Conservation (phyloP, 2,888 invertebrate species). For the Heliconius aoede region DNA sequence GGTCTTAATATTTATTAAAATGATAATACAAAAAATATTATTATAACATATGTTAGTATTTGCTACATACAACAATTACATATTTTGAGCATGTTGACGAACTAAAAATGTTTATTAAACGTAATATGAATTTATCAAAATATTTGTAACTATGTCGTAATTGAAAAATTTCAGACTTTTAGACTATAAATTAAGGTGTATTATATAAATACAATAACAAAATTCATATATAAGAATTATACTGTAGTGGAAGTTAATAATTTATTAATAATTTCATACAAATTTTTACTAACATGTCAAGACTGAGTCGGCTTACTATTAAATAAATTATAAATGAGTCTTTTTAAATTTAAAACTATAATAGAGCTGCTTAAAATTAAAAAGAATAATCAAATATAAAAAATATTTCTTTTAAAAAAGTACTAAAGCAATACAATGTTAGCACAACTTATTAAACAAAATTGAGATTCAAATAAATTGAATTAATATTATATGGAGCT, state of each 20-base stretch:
- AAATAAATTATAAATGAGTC: neutral
- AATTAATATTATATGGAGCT: too few species aligned
- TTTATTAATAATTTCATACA: neutral
- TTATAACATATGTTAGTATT: neutral
- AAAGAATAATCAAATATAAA: neutral
- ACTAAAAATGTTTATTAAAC: neutral
- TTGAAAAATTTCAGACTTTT: neutral
- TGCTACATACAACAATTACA: neutral
- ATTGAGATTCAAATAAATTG: neutral
- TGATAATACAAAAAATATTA: neutral
- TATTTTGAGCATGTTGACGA: neutral
- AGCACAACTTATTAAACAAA: conserved; percentile 2
- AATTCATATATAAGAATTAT: neutral
- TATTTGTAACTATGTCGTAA: neutral
- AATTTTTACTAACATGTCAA: neutral
- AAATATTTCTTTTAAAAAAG: neutral
- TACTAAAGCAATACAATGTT: neutral
- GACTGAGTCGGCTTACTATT: neutral
- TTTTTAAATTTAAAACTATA: conserved; percentile 1
- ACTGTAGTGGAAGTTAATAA: neutral
- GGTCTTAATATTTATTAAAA: neutral
- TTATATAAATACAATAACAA: neutral
- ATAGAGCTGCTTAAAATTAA: neutral
- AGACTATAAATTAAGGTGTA: neutral
- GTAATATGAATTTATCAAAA: neutral